Conservation (phyloP, 2,113 vertebrate genomes). For the Calonectris borealis region DNA sequence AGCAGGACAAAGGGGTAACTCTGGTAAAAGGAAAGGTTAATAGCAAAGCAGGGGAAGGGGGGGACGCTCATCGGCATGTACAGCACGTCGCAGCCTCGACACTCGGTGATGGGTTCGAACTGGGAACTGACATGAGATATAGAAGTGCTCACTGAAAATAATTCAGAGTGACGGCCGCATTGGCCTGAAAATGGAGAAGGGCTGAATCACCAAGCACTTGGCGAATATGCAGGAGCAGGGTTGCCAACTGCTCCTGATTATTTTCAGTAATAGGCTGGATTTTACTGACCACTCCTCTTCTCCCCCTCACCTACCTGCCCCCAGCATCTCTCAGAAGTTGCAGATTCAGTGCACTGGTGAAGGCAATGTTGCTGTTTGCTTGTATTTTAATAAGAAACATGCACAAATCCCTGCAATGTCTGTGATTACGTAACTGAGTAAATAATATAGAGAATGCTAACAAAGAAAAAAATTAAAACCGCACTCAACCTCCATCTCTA, state of each 20-base stretch:
- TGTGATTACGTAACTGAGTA: not conserved
- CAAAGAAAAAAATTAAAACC: not conserved
- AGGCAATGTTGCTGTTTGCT: not conserved
- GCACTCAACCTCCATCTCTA: not conserved
- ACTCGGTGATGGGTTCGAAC: constrained; percentile 91
- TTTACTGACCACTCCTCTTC: constrained; percentile 36
- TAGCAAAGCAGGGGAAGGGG: constrained; percentile 82
- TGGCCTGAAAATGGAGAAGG: constrained; percentile 76
- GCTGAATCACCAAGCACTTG: constrained; percentile 53
- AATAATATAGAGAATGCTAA: fast-evolving
- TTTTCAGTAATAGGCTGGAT: constrained; percentile 23
- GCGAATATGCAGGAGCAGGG: constrained; percentile 45
- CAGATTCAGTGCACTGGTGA: not conserved
- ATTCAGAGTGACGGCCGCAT: constrained; percentile 92
- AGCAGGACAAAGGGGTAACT: constrained; percentile 71
- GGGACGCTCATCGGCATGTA: constrained; percentile 85
- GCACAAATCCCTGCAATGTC: not conserved
- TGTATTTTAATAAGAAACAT: not conserved
- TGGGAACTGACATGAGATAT: constrained; percentile 89
- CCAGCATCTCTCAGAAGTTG: not conserved
- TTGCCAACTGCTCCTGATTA: constrained; percentile 35
- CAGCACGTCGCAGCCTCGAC: constrained; percentile 81
- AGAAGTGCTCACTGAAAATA: constrained; percentile 94
- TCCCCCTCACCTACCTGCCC: not conserved
- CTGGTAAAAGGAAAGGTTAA: constrained; percentile 86